Base-by-base conservation (phyloP, 2,797 vertebrate genomes). In the Pyrrhura leucotis region DNA sequence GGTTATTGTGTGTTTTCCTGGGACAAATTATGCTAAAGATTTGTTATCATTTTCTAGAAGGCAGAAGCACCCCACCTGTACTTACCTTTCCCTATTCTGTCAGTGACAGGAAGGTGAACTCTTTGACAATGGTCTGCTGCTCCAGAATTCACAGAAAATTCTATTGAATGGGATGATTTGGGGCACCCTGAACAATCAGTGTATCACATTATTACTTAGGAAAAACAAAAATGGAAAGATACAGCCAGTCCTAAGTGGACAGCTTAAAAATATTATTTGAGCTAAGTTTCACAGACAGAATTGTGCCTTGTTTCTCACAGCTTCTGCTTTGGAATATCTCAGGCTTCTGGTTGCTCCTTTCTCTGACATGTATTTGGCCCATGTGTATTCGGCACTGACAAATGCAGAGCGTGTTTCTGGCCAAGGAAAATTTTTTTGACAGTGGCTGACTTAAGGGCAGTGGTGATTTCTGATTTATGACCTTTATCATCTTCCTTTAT, bases 401-500 rank as follows among this genome's bases (percentile, higher is more conserved):
- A 94, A 85, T 37, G 8, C 56, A 93, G 65, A 88, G 13, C 31
- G 53, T 56, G 25, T 91, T 93, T 85, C 82, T 65, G 42, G 65
- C n/a, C 28, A 47, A 76, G 62, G 58, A 78, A 84, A 71, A 16
- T 44, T 10, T n/a, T 90, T 96, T 87, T 96, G 94, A 89, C 85
- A 90, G 37, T 40, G 89, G 22, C 53, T 90, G 58, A 71, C 92
- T 95, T 89, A 66, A 88, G 68, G 77, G 54, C 3, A 8, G 35
- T 0, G 2, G 39, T 84, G 69, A 89, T 93, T 65, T 91, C 85
- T 93, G 78, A 90, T 89, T 93, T 95, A 74, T 90, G 85, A 85
- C 6, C 6, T 89, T 89, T 69, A 66, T 86, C 15, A 28, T 86
- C 29, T 40, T 78, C 14, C 58, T 88, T 76, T 73, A 80, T 75